Evolutionary conservation across 2,888 invertebrate genomes (phyloP).

Genomic region (Aspidiotus destructor): DNA sequence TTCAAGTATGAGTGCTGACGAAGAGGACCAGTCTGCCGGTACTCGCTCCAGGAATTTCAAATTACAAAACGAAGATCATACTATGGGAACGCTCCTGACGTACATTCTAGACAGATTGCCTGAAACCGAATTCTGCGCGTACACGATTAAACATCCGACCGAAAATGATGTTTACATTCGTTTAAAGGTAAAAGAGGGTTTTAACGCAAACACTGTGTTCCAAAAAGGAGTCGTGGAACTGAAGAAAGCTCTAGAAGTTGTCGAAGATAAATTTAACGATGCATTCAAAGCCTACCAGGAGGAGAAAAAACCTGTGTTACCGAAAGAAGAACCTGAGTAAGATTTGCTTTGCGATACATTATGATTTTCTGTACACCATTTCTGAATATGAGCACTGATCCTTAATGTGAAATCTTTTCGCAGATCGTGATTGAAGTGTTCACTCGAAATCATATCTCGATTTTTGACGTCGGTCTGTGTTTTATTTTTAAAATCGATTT

Average conservation of each 20-base stretch:
- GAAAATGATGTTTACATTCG: conserved; percentile 34
- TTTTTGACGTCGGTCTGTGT: too few species aligned
- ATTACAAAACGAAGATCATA: conserved; percentile 35
- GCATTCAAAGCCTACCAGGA: conserved; percentile 12
- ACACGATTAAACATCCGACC: conserved; percentile 34
- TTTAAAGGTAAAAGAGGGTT: conserved; percentile 34
- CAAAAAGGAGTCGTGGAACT: conserved; percentile 34
- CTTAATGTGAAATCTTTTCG: too few species aligned
- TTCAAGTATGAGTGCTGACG: neutral
- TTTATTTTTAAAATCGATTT: too few species aligned
- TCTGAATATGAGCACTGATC: too few species aligned
- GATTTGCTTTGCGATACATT: too few species aligned
- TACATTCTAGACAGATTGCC: conserved; percentile 35
- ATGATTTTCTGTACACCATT: too few species aligned
- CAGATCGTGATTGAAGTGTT: too few species aligned
- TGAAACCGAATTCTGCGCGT: conserved; percentile 35
- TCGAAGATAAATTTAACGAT: conserved; percentile 34
- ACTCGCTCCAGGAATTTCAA: conserved; percentile 13
- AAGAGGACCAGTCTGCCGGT: neutral
- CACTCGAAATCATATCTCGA: too few species aligned
- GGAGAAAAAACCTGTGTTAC: too few species aligned
- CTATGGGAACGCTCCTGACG: conserved; percentile 33
- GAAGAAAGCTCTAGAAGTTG: conserved; percentile 32
- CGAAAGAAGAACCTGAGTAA: too few species aligned
- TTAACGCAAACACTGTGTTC: conserved; percentile 32